Evolutionary conservation across 2,113 vertebrate species (phyloP), one percentile per base, ranked within the genome.

Genomic region (Actenoides hombroni): DNA sequence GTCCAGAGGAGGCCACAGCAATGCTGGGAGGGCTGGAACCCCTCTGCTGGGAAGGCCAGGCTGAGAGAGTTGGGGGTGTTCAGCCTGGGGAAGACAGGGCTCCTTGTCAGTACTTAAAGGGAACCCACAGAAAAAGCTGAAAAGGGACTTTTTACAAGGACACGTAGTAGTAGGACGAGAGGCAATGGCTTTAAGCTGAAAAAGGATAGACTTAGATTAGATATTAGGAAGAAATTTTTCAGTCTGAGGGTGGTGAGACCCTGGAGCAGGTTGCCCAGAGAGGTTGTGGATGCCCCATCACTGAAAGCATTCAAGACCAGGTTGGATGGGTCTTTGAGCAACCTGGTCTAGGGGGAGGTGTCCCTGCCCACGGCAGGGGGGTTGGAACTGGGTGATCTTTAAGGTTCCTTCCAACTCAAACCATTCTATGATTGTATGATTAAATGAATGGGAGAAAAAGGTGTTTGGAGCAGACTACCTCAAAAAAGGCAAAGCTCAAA

Each of bases 401-500:
- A 24, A n/a, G 65, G 31, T 68, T 31, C 31, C 65, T 68, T 46
- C 29, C 65, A 68, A 68, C 65, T 19, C 31, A 68, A 67, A 21
- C 14, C 29, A 48, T n/a, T 33, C 40, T 46, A 9, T 31, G 37
- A 64, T 28, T 65, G 28, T 44, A 13, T 42, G 42, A 48, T 68
- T n/a, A 37, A 49, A 64, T 35, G 33, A 13, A 44, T 13, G 48
- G 74, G 40, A 2, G 6, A 13, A 44, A 20, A 11, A 21, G 15
- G 9, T 3, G n/a, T 28, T 6, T 13, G 51, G 39, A n/a, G 49
- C 0, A 29, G 20, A 4, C 0, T 11, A 19, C 4, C 25, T 13
- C 16, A 26, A 29, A 82, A 89, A 17, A 31, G 17, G 15, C 33
- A 20, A 29, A 4, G 5, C 13, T 4, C 6, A 6, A 14, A 6